Base-by-base conservation (phyloP, 2,888 invertebrate genomes). In the Drosophila niveifrons region DNA sequence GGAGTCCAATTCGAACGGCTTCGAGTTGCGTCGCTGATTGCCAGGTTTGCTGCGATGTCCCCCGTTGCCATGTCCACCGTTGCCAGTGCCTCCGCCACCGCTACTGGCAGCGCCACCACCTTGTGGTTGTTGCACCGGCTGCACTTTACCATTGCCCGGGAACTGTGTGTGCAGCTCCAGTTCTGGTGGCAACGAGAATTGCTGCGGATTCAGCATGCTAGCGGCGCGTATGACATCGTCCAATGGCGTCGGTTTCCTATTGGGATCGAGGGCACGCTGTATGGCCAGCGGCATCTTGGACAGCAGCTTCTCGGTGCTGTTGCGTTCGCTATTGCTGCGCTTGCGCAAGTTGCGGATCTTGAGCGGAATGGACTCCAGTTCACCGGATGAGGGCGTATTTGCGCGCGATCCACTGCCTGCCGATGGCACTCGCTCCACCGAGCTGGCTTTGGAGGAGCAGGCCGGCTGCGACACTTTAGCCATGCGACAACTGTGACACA, bases 101-200 rank as follows among this genome's bases (percentile, higher is more conserved):
- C 91, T 90, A 69, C 91, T 91, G 15, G 59, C 61, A 8, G 31
- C n/a, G 17, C 64, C 66, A 8, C 53, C 46, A 11, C 44, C 36
- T 7, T 64, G 56, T 3, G 69, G 29, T 51, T 71, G 78, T 53
- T 85, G 82, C 3, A 85, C 80, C 18, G 88, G 82, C 81, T 92
- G 93, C 94, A 96, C 94, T 93, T 96, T 96, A 81, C 96, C 96
- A 62, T 96, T 96, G 2, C 97, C 97, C 1, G 97, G 97, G 90
- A 97, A 97, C 55, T 95, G 94, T 68, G 95, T 95, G 23, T 96
- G 95, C 78, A 96, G 93, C 75, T 94, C 94, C 93, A 98, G 94
- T 88, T 97, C 97, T 51, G 95, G 93, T 0, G 98, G 98, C 82
- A 98, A 93, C 87, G 97, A 96, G 92, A 98, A 98, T 93, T 98